phyloP scores from a whole-genome alignment of 2,113 vertebrate genomes.

The Stegostoma tigrinum region DNA sequence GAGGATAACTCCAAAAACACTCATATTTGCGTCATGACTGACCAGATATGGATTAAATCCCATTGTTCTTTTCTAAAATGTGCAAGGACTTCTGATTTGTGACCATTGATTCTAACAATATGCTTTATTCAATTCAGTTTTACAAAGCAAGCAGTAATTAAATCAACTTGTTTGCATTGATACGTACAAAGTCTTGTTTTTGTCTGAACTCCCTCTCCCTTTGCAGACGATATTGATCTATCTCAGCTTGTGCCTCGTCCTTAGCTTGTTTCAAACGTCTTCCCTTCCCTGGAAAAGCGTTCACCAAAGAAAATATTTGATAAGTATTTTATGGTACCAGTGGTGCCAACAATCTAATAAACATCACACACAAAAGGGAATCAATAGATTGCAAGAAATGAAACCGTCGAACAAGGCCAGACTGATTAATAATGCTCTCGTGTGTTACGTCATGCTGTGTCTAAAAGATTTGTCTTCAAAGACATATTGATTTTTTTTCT shows the following conservation, averaged over 20 bases:
- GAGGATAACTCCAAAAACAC: background rate
- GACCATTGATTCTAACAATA: background rate
- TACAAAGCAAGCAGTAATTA: background rate
- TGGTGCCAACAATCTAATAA: background rate
- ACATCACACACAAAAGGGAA: background rate
- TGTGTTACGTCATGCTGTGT: background rate
- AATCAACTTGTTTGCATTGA: slow-evolving; percentile 39
- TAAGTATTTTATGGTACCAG: background rate
- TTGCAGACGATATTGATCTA: slow-evolving; percentile 58
- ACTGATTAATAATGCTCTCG: background rate
- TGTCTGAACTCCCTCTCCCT: slow-evolving; percentile 56
- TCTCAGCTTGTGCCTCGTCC: slow-evolving; percentile 59
- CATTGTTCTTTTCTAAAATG: background rate
- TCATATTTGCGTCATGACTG: background rate
- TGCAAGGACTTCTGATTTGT: background rate
- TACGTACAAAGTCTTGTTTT: slow-evolving; percentile 58
- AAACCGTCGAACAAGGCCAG: background rate
- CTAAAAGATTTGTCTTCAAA: background rate
- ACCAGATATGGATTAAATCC: background rate
- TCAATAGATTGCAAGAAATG: background rate
- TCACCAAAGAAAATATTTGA: background rate
- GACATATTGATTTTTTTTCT: slow-evolving; percentile 21
- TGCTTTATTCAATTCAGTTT: background rate
- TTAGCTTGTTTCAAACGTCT: slow-evolving; percentile 63
- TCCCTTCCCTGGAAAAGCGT: slow-evolving; percentile 54